Conservation (phyloP, 2,113 vertebrate genomes). For the Benitochromis conjunctus region DNA sequence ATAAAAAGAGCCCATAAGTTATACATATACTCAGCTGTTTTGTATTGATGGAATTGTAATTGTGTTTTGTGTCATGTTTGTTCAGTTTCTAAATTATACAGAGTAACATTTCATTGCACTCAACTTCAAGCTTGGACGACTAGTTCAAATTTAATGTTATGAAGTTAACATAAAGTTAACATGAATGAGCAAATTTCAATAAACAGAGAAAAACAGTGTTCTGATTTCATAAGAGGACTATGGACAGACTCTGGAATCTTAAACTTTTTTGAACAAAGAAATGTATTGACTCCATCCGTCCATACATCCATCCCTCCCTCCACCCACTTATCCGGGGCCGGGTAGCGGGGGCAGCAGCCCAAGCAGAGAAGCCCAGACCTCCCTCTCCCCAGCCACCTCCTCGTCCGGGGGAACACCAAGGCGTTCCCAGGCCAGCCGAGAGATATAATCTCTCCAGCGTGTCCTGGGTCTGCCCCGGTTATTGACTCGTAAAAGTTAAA, state of each 20-base stretch:
- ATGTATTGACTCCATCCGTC: neutral
- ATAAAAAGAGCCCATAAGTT: neutral
- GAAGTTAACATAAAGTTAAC: neutral
- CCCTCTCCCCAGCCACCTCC: too few species aligned
- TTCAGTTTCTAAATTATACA: neutral
- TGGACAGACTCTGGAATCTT: neutral
- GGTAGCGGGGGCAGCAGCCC: too few species aligned
- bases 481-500: neutral
- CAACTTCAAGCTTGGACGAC: neutral
- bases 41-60: neutral
- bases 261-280: neutral
- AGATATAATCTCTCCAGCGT: too few species aligned
- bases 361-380: too few species aligned
- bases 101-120: neutral
- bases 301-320: too few species aligned
- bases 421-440: too few species aligned
- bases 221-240: neutral
- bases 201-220: neutral
- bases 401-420: too few species aligned
- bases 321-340: too few species aligned
- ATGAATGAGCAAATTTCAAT: neutral
- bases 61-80: neutral
- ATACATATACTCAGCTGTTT: neutral
- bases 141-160: neutral
- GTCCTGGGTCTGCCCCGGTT: neutral